Conservation (phyloP, 2,888 invertebrate genomes). For the Ophion ellenae region DNA sequence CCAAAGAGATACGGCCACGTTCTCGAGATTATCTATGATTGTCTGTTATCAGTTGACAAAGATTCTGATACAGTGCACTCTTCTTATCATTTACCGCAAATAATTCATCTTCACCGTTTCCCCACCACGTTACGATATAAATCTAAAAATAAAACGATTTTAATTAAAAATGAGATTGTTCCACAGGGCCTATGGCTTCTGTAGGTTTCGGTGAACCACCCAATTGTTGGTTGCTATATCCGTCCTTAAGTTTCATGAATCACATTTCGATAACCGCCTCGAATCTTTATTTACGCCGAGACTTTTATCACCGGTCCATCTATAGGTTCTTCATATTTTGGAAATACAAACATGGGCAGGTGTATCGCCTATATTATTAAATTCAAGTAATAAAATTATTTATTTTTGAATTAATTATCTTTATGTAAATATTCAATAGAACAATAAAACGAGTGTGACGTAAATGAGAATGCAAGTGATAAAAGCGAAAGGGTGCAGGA, state of each 20-base stretch:
- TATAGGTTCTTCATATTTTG: not conserved
- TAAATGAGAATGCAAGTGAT: not conserved
- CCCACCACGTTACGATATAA: not conserved
- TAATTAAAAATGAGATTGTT: not conserved
- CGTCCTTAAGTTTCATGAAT: not conserved
- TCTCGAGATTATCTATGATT: not conserved
- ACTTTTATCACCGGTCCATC: not conserved
- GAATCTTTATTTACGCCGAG: not conserved
- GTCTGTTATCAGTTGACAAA: not conserved
- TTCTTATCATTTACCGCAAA: not conserved
- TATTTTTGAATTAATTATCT: not conserved
- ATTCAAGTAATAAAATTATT: not conserved
- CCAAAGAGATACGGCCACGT: too few species aligned
- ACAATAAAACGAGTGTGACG: not conserved
- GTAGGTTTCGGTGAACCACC: not conserved
- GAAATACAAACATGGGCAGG: not conserved
- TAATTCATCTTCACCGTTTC: too few species aligned
- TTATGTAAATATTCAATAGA: not conserved
- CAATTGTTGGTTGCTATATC: not conserved
- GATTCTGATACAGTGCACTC: not conserved
- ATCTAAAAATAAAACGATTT: not conserved
- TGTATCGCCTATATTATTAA: not conserved
- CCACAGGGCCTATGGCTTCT: not conserved
- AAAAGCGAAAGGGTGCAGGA: not conserved
- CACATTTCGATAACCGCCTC: not conserved